Evolutionary conservation across 1,140 invertebrate genomes (phyloP), one percentile per base, ranked within the genome.

Genomic region (Heliconius himera): DNA sequence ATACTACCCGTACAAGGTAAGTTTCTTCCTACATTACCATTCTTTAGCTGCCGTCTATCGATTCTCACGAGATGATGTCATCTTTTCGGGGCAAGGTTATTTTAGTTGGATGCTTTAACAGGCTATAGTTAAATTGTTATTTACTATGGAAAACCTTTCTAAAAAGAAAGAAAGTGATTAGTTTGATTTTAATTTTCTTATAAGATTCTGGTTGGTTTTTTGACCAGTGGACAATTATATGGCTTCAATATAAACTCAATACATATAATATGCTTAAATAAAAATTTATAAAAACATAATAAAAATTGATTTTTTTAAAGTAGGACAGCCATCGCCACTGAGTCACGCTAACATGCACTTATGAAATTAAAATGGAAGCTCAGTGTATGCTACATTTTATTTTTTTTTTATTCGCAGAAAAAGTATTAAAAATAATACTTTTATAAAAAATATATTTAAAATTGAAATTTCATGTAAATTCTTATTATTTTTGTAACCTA

Each of bases 1-100:
- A 85, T 95, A 94, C 84, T 95, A 95, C 88, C 94, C 94, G 76
- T 95, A 95, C 93, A 95, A 95, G 93, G 94, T 95, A 84, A 94
- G 93, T 88, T 89, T 81, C 82, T 85, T 90, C 90, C 89, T 91
- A 92, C 91, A 82, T 88, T 87, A 79, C 70, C 56, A 78, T 66
- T 81, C 74, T 81, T 71, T 80, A 71, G 70, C 60, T 84, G 87
- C 76, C 87, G 80, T 83, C 82, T 89, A 93, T 91, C 85, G 89
- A 90, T 92, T 93, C 90, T 90, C 85, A 86, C 76, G 86, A 84
- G 89, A 90, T 94, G 93, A 94, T 93, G 92, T 94, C 93, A 94
- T 93, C 88, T 88, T 90, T 89, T 83, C 87, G 82, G 81, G 81
- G 87, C 88, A 90, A 91, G 88, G 90, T 88, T 91, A 83, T 76